Evolutionary conservation across 2,888 invertebrate species (phyloP).

Genomic region (Cheilosia urbana): DNA sequence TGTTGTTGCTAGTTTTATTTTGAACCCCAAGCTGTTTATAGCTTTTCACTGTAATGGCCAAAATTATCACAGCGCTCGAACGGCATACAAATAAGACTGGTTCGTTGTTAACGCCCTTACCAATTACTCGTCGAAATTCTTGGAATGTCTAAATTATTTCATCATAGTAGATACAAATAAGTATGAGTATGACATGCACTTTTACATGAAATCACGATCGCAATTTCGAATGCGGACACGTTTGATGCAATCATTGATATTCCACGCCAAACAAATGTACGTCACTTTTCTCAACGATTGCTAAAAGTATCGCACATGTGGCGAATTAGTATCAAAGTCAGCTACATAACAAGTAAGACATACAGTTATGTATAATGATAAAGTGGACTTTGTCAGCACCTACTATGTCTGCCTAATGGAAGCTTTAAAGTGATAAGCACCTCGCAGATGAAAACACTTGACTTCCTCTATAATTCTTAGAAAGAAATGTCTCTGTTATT

Average conservation of each 20-base stretch:
- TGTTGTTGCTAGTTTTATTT: conserved; percentile 8
- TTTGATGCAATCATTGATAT: conserved; percentile 6
- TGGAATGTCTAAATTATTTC: conserved; percentile 16
- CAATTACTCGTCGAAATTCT: conserved; percentile 37
- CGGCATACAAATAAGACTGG: conserved; percentile 61
- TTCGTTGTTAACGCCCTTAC: conserved; percentile 54
- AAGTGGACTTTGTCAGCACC: neutral
- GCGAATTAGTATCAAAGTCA: neutral
- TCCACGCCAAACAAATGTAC: neutral
- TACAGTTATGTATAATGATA: too few relatives aligned
- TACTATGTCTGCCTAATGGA: neutral
- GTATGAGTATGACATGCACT: conserved; percentile 2
- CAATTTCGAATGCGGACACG: neutral
- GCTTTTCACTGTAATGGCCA: conserved; percentile 32
- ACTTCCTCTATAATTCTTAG: neutral
- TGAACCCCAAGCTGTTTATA: conserved; percentile 26
- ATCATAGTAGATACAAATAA: neutral
- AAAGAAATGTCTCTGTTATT: conserved; percentile 38
- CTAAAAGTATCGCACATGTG: neutral
- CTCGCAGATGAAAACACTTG: conserved; percentile 36
- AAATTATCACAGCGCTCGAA: conserved; percentile 49
- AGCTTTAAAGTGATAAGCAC: conserved; percentile 34
- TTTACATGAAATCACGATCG: conserved; percentile 2
- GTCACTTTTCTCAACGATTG: too few relatives aligned
- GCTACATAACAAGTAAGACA: neutral